Evolutionary conservation across 2,113 vertebrate species (phyloP), one percentile per base, ranked within the genome.

Genomic region (Sitta europaea): DNA sequence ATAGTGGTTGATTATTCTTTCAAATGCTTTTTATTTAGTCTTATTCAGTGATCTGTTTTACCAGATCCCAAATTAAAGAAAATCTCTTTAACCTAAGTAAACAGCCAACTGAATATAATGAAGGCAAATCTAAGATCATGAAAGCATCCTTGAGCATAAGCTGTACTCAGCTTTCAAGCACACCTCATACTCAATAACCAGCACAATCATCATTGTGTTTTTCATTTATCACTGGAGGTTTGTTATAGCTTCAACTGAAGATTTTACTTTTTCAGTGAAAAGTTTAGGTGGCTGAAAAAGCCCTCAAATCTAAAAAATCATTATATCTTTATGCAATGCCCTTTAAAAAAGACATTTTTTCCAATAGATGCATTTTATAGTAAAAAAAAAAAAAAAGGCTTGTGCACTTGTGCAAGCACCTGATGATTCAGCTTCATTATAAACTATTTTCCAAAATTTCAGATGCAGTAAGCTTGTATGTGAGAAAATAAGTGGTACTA

Each of bases 321-420:
- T 33, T 33, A 20, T 24, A 6, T 12, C 21, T 54, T 80, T 47
- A 31, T 16, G 2, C 5, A 2, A 1, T 12, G 2, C 4, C 14
- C 15, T 17, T 80, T 61, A 23, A 63, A 89, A 82, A 38, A n/a
- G n/a, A 2, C 0, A 2, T 7, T 15, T 67, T 75, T 77, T 68
- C 28, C 14, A 63, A 54, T 5, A 68, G 6, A 58, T 17, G 1
- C 4, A 47, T 40, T 82, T 67, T 13, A 47, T 31, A 53, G 21
- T 66, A 4, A 24, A 66, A 57, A 36, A 15, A 19, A 15, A 24
- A 22, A 2, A n/a, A n/a, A n/a, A n/a, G n/a, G n/a, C n/a, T n/a
- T n/a, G n/a, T n/a, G n/a, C n/a, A n/a, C 9, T 36, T 38, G 1
- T 40, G 9, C 6, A 59, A 74, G 24, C 6, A 83, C 28, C 31